These are phyloP conservation scores for Argyresthia albistria DNA, from an alignment of 2,888 invertebrate genomes.

Conservation along the genomic window DNA sequence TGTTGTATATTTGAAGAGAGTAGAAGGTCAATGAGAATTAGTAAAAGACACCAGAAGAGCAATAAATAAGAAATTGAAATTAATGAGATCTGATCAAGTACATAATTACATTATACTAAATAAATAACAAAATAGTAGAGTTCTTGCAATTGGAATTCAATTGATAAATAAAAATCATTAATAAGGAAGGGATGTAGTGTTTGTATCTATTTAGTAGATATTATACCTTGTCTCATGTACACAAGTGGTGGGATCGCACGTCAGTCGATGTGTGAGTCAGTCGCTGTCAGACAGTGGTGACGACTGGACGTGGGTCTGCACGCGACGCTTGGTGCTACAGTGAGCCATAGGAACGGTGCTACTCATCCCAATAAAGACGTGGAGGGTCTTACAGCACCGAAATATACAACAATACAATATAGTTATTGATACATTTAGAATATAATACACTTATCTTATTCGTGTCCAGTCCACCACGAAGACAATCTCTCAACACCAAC, in stretches of 20 bases:
- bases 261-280: neutral
- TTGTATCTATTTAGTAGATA: neutral
- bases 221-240: neutral
- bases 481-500: too few species aligned
- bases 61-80: neutral
- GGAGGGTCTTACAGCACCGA: too few species aligned
- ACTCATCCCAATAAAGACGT: too few species aligned
- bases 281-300: neutral
- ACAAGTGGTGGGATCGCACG: neutral
- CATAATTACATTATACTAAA: too few species aligned
- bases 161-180: neutral
- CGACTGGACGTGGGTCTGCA: neutral
- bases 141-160: too few species aligned
- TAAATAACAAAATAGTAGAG: too few species aligned
- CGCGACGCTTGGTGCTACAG: neutral
- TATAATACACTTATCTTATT: too few species aligned
- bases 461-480: too few species aligned
- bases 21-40: slow-evolving; percentile 11
- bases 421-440: too few species aligned
- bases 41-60: neutral
- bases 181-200: neutral
- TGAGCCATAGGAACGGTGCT: neutral
- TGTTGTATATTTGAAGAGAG: slow-evolving; percentile 10
- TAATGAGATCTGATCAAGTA: neutral
- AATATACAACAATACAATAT: too few species aligned